Base-by-base conservation (phyloP, 2,113 vertebrate species). In the Eleginops maclovinus region DNA sequence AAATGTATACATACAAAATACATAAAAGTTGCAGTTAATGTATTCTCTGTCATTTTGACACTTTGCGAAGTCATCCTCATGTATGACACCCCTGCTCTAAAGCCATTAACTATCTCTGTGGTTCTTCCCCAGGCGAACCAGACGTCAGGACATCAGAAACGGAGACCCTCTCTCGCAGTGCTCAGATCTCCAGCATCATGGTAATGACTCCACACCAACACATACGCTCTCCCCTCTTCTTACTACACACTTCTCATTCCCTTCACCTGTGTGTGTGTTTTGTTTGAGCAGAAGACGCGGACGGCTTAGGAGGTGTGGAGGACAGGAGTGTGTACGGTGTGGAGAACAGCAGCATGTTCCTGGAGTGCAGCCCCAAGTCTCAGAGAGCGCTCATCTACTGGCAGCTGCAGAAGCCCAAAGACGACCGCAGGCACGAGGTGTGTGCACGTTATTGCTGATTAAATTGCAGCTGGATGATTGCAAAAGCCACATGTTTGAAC, bases 361-460 rank as follows among this genome's bases (percentile, higher is more conserved):
- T 99, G 83, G 98, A 99, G 90, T 99, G 98, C 93, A 98, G 97
- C 85, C 96, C 98, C 0, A 99, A 98, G 88, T 99, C 98, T 78
- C 98, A 99, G 90, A 92, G 95, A 78, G 97, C 98, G 0, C 65
- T 96, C 26, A 95, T 98, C 50, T 97, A 97, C 87, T 99, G 98
- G 98, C 97, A 99, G 84, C 96, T 99, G 70, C 97, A 99, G 94
- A 97, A 92, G 73, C 94, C 93, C 89, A 96, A 95, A 8, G 97
- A 98, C 40, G 97, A 98, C 2, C 95, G 85, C 59, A 98, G 96
- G 79, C 95, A 96, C 21, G 98, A 99, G 97, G 98, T 99, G 94
- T 5, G 87, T 77, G 13, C 19, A 9, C 9, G 16, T 12, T 21
- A 0, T 14, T 16, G 12, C 49, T 54, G n/a, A 54, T 28, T 36